phyloP scores from a whole-genome alignment of 2,113 vertebrate genomes.

The Alethe diademata region DNA sequence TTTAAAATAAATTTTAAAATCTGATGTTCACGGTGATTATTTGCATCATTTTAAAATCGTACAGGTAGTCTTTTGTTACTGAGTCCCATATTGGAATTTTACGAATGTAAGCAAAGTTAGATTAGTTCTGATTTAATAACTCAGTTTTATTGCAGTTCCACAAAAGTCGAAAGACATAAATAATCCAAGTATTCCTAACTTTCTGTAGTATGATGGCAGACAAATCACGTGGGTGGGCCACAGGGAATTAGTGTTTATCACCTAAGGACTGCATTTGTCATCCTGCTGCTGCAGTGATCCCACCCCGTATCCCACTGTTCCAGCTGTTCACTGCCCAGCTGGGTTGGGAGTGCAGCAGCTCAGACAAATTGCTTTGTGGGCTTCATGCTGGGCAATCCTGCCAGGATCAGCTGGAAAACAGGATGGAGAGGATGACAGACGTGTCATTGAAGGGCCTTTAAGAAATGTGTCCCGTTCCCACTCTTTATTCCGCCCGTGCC shows the following conservation, averaged over 20 bases:
- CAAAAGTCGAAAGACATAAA: neutral
- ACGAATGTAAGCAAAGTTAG: neutral
- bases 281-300: neutral
- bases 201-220: neutral
- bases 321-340: neutral
- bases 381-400: neutral
- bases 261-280: neutral
- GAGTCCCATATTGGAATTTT: neutral
- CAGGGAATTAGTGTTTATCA: neutral
- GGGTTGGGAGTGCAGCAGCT: neutral
- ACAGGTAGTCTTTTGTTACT: neutral
- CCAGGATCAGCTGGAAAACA: neutral
- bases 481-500: rapidly evolving
- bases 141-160: neutral
- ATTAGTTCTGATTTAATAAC: neutral
- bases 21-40: neutral
- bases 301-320: neutral
- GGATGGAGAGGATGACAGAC: neutral
- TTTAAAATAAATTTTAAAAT: neutral
- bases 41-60: neutral
- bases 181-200: neutral
- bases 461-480: neutral
- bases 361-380: neutral
- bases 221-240: neutral
- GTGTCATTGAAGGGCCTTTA: neutral